phyloP scores from a whole-genome alignment of 2,888 invertebrate genomes.

The Plagodis dolabraria region DNA sequence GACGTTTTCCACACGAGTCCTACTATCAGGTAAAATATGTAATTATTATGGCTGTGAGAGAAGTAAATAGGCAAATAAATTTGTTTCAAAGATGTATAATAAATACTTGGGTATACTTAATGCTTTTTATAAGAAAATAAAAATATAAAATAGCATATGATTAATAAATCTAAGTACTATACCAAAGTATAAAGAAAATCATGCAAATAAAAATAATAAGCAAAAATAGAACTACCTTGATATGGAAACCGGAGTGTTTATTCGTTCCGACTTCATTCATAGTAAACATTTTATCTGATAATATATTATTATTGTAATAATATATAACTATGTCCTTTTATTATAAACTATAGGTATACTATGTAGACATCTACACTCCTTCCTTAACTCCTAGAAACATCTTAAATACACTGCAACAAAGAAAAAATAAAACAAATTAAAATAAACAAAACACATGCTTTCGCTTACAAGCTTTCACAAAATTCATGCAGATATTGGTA shows the following conservation, averaged over 20 bases:
- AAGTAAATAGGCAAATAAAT: too few species aligned
- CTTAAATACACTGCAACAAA: slow-evolving; percentile 84
- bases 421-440: slow-evolving; percentile 62
- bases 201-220: slow-evolving; percentile 57
- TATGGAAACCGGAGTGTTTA: slow-evolving; percentile 71
- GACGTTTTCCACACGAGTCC: too few species aligned
- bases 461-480: slow-evolving; percentile 2
- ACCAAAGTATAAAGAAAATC: slow-evolving; percentile 20
- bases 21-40: too few species aligned
- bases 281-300: slow-evolving; percentile 64
- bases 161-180: not conserved
- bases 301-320: slow-evolving; percentile 85
- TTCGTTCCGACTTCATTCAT: slow-evolving; percentile 71
- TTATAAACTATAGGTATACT: slow-evolving; percentile 80
- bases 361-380: slow-evolving; percentile 82
- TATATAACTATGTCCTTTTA: slow-evolving; percentile 82
- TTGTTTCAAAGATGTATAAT: too few species aligned
- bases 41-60: too few species aligned
- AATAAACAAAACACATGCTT: slow-evolving; percentile 47
- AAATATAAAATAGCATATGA: too few species aligned
- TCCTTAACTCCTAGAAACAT: slow-evolving; percentile 75
- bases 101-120: too few species aligned
- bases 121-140: too few species aligned
- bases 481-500: not conserved
- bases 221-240: slow-evolving; percentile 67